A percentile compares a stretch with the other conserved stretches of the same genome.
Conservation (phyloP, 2,113 vertebrate genomes). For the Speoplatyrhinus poulsoni region DNA sequence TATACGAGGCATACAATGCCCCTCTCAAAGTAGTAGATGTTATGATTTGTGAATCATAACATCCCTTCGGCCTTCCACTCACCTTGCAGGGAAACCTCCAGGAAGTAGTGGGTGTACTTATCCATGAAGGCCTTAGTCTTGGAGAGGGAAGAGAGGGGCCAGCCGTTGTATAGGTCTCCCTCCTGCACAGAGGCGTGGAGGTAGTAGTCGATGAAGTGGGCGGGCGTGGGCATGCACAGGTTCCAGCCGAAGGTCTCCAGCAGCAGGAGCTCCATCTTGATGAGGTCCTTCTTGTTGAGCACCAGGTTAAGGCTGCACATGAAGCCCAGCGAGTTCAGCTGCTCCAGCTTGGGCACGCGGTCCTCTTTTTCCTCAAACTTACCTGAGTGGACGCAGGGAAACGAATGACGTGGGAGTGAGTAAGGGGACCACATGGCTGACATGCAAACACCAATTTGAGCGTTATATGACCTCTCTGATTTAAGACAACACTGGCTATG, state of each 20-base stretch:
- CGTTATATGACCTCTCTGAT: no score
- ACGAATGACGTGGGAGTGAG: neutral
- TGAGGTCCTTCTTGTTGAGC: conserved; percentile 85
- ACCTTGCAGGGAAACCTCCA: conserved; percentile 91
- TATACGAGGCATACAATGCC: no score
- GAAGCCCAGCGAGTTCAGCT: conserved; percentile 84
- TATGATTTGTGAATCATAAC: no score
- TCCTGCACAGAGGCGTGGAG: conserved; percentile 83
- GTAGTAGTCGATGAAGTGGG: conserved; percentile 97
- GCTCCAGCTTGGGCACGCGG: conserved; percentile 86
- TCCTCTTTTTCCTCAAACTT: conserved; percentile 93
- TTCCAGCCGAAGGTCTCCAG: conserved; percentile 91
- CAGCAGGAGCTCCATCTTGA: conserved; percentile 86
- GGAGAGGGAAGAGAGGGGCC: conserved; percentile 81
- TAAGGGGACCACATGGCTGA: neutral
- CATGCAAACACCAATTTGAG: neutral
- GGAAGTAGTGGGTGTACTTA: conserved; percentile 90
- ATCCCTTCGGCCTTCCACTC: conserved; percentile 18
- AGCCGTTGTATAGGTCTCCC: conserved; percentile 85
- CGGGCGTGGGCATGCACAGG: conserved; percentile 88
- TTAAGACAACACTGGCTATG: no score
- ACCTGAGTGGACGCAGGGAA: conserved; percentile 65
- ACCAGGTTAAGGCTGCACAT: conserved; percentile 82
- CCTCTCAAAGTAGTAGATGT: no score
- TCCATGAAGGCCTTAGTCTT: conserved; percentile 87